Evolutionary conservation across 1,140 invertebrate species (phyloP), one percentile per base, ranked within the genome.

Genomic region (Orius insidiosus): DNA sequence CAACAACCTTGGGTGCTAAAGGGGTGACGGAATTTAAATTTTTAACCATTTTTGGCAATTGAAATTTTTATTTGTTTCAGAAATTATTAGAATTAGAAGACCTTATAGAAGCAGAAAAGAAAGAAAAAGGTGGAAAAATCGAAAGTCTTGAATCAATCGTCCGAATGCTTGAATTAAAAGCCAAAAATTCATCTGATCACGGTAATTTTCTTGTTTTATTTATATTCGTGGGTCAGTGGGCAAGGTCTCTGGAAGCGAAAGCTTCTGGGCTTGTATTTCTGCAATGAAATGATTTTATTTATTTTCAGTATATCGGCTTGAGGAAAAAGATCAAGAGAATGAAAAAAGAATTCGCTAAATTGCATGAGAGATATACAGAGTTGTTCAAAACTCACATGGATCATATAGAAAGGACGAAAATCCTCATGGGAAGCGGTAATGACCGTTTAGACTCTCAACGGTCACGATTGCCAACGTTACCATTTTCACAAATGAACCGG

Each of bases 371-470:
- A 50, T 97, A 97, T 57, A 96, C 93, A 16, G 93, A 98, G 62
- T 65, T 93, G 49, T 93, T 98, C 58, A 94, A 96, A 68, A 97
- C 92, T 11, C 95, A 98, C 64, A 87, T 98, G 66, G 95, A 98
- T 64, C 94, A 97, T 59, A 95, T 98, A 83, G 95, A 99, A 65
- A 69, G 94, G 51, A 95, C 93, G 8, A 98, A 98, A 64, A 79
- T 97, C 55, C 63, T 98, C 8, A 78, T 92, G 68, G 82, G 88
- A 52, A 75, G 75, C 52, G 62, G 68, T 41, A 24, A 7, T 7
- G 61, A 70, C 32, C 30, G 70, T 35, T 56, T 67, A 44, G 59
- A 60, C 24, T 60, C 52, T 35, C 61, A 59, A 33, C 60, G 68
- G 40, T 54, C 60, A 7, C 55, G 75, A 24, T 60, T 76, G 47